These are phyloP conservation scores for Trachythela sp. DNA, from an alignment of 64 coral and sea anemone genomes.

Conservation along the genomic window DNA sequence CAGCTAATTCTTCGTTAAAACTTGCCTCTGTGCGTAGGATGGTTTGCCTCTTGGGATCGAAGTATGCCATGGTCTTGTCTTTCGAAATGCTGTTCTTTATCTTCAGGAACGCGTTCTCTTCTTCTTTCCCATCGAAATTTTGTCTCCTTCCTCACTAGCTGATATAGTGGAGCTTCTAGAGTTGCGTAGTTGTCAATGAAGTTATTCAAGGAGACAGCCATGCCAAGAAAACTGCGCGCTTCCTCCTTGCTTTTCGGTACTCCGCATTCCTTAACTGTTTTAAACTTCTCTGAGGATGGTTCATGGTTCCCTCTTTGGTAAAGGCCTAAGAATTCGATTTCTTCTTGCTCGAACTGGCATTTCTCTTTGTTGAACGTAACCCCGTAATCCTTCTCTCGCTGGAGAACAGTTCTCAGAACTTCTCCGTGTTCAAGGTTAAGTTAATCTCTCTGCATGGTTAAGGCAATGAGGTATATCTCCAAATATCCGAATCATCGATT, in stretches of 20 bases:
- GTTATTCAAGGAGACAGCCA: background rate
- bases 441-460: slow-evolving; percentile 24
- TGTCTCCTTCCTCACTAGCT: background rate
- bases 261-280: background rate
- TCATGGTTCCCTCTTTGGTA: slow-evolving; percentile 43
- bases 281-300: slow-evolving; percentile 50
- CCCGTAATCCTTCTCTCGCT: slow-evolving; percentile 38
- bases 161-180: background rate
- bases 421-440: slow-evolving; percentile 15
- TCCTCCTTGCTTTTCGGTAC: background rate
- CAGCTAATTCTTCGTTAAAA: slow-evolving; percentile 47
- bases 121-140: background rate
- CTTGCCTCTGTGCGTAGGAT: slow-evolving; percentile 59
- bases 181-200: slow-evolving; percentile 2
- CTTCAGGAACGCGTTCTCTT: background rate
- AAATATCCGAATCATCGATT: background rate
- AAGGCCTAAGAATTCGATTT: slow-evolving; percentile 63
- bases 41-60: background rate
- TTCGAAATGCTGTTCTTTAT: background rate
- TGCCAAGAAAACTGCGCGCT: background rate
- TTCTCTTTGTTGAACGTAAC: slow-evolving; percentile 60
- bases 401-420: slow-evolving; percentile 13
- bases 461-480: background rate
- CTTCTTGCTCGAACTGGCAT: slow-evolving; percentile 50
- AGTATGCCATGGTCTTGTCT: background rate